Base-by-base conservation (phyloP, 2,797 vertebrate genomes). In the Darevskia mixta region DNA sequence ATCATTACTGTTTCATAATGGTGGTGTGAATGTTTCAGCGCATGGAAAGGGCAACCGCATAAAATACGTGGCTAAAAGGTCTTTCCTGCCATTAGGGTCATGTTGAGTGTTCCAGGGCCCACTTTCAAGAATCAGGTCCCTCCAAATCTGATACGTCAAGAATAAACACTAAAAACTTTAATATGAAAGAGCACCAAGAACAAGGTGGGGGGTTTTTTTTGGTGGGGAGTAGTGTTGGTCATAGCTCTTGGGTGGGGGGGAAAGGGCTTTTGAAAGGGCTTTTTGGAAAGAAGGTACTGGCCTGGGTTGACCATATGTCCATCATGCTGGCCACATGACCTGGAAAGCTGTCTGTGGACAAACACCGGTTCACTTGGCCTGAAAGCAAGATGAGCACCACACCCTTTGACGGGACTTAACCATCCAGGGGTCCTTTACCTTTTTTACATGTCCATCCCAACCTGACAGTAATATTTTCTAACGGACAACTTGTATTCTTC, bases 401-500 rank as follows among this genome's bases (percentile, higher is more conserved):
- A 55, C 49, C 49, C 13, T 55, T 55, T 55, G 49, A 55, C 0
- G 3, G 3, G 49, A 55, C 13, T 55, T 55, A 55, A 55, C 13
- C 49, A 55, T 15, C 49, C 49, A 55, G 3, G 49, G 13, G 13
- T 55, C 49, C 49, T 55, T 55, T 4, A 55, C 13, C 49, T 55
- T 55, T 55, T 55, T n/a, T n/a, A n/a, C n/a, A 55, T 9, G 20
- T 55, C 45, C 49, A 20, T 86, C 38, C 85, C 7, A 32, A 64
- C 25, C 35, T 87, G 78, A 80, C 45, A 72, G 10, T 80, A n/a
- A 41, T 15, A 35, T 3, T 89, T 92, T 87, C 45, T 27, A 86
- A 61, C 45, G 35, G 20, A 75, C 88, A 58, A 64, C 91, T 95
- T 94, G 92, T 94, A 94, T 95, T 86, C 94, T 93, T 23, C 87